Evolutionary conservation across 2,888 invertebrate genomes (phyloP).

Genomic region (Melanargia galathea): DNA sequence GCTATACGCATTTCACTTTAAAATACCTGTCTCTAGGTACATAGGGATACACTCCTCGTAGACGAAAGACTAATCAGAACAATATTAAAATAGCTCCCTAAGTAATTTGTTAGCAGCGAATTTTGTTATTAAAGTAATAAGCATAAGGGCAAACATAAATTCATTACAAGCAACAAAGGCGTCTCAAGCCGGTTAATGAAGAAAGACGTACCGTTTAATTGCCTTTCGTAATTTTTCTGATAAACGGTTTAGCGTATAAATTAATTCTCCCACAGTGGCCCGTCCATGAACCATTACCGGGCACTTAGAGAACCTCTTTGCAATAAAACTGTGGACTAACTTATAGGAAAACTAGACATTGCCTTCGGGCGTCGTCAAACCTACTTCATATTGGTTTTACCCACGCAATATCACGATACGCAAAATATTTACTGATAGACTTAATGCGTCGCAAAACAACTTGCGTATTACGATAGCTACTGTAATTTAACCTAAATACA

Average conservation of each 20-base stretch:
- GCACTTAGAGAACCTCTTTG: slow-evolving; percentile 61
- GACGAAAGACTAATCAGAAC: neutral
- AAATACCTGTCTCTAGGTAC: no score
- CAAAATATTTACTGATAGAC: neutral
- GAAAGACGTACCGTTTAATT: slow-evolving; percentile 77
- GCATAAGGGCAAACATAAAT: slow-evolving; percentile 62
- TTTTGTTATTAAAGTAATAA: slow-evolving; percentile 35
- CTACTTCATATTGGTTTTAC: neutral
- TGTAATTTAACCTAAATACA: slow-evolving; percentile 19
- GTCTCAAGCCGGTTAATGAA: slow-evolving; percentile 68
- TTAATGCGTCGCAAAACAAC: slow-evolving; percentile 21
- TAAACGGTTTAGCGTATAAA: slow-evolving; percentile 68
- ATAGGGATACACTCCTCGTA: no score
- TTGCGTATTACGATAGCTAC: slow-evolving; percentile 17
- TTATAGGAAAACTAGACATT: neutral
- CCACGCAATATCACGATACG: slow-evolving; percentile 1
- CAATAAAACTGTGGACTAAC: slow-evolving; percentile 29
- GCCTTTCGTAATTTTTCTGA: slow-evolving; percentile 77
- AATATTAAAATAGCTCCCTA: neutral
- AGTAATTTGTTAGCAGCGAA: slow-evolving; percentile 7
- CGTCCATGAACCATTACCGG: slow-evolving; percentile 52
- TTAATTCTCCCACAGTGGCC: slow-evolving; percentile 68
- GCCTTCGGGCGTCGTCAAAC: no score
- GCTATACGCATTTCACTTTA: no score
- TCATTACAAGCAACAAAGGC: slow-evolving; percentile 67